Evolutionary conservation across 2,113 vertebrate species (phyloP).

Genomic region (Megatriorchis doriae): DNA sequence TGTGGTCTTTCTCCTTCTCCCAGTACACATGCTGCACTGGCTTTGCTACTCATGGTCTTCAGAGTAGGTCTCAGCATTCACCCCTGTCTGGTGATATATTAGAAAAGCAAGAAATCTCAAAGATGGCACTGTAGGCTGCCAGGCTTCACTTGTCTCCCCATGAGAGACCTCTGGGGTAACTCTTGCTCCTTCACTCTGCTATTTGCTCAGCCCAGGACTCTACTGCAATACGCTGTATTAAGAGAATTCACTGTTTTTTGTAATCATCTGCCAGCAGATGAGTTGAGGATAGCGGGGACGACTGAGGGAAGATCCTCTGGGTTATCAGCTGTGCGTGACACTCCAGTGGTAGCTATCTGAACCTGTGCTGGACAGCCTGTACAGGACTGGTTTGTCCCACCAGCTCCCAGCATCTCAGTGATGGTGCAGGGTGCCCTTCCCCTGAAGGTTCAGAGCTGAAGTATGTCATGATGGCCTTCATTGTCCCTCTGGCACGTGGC

Average conservation of each 20-base stretch:
- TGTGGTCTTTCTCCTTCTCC: not conserved
- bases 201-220: not conserved
- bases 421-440: not conserved
- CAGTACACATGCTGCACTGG: too few relatives aligned
- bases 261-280: not conserved
- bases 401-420: not conserved
- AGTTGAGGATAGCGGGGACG: not conserved
- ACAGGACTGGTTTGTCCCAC: not conserved
- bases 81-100: not conserved
- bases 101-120: not conserved
- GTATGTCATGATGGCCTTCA: not conserved
- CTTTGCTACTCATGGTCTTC: not conserved
- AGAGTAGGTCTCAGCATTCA: not conserved
- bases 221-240: not conserved
- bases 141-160: not conserved
- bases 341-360: not conserved
- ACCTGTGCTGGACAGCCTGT: not conserved
- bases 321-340: not conserved
- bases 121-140: not conserved
- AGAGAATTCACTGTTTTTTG: not conserved
- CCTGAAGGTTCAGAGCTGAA: not conserved
- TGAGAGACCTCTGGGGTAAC: not conserved
- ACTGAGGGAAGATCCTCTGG: not conserved
- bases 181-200: not conserved
- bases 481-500: not conserved